Base-by-base conservation (phyloP, 2,113 vertebrate species). In the Centropristis striata region DNA sequence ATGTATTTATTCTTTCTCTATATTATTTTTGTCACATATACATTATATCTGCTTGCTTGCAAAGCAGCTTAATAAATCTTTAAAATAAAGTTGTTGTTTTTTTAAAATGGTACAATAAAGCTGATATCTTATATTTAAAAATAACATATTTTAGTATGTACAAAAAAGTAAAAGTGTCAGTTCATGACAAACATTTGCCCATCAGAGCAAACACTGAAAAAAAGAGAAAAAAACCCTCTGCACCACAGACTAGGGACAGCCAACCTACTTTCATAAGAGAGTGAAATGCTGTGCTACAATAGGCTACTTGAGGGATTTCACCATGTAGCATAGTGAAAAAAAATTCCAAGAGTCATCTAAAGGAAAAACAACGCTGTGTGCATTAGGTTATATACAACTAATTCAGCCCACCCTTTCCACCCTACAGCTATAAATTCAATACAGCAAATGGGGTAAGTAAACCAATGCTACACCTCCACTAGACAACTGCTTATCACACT, bases 311-410 rank as follows among this genome's bases (percentile, higher is more conserved):
- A 94, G 93, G 94, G 92, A 94, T 94, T 96, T 96, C 92, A 96
- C 96, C 96, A 94, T 91, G 92, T 23, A 84, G 71, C 57, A 81
- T 4, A 36, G 36, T 77, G 25, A 84, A 88, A 79, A 91, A 88
- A 96, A 98, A 98, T 97, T 96, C 97, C 96, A 95, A 97, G 87
- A 97, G 96, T 98, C 97, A 97, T 96, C 95, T 95, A 94, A 91
- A 91, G 96, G 95, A 95, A 96, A 96, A 96, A 96, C 94, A 94
- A 84, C 93, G 94, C 92, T 93, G 93, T 92, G 92, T 92, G 93
- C 89, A 94, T 90, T 93, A 90, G 93, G 92, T 95, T 93, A 95
- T 95, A 95, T 88, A 92, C 89, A 93, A 92, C 90, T 81, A 88
- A 90, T 89, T 53, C 25, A 80, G 70, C 92, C 89, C 92, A 91